Percentiles rank a stretch among this genome's conserved stretches.
phyloP scores from a whole-genome alignment of 2,888 invertebrate genomes.

The Capitulum mitella region DNA sequence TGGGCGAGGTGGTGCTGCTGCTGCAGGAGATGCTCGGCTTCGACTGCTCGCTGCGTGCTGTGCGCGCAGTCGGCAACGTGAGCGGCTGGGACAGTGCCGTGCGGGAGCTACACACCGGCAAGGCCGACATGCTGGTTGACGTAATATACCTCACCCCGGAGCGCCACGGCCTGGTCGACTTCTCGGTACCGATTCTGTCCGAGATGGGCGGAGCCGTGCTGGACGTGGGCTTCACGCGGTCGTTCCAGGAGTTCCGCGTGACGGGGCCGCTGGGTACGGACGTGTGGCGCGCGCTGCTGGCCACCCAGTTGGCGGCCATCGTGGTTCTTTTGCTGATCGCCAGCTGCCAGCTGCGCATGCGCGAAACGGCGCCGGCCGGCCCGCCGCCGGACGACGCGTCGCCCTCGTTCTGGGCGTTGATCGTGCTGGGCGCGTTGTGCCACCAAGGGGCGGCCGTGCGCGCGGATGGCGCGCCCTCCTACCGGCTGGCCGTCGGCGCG shows the following conservation, averaged over 20 bases:
- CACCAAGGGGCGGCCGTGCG: background rate
- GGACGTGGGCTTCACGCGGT: background rate
- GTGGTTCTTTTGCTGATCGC: background rate
- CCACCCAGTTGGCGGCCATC: background rate
- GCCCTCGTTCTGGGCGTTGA: constrained; percentile 16
- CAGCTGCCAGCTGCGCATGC: background rate
- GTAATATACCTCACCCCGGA: background rate
- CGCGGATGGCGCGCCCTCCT: background rate
- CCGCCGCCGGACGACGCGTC: background rate
- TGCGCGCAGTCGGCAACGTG: background rate
- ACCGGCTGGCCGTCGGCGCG: background rate
- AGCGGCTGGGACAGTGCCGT: background rate
- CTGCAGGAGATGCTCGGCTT: background rate
- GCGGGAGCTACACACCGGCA: background rate
- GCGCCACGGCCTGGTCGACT: background rate
- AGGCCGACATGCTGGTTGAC: background rate
- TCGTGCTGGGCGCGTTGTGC: background rate
- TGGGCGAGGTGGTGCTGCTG: background rate
- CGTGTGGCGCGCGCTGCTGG: background rate
- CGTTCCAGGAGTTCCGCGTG: background rate
- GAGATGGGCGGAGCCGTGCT: background rate
- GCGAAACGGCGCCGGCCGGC: background rate
- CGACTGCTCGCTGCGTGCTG: background rate
- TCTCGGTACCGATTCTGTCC: background rate
- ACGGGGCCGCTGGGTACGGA: background rate